Conservation (phyloP, 2,113 vertebrate genomes). For the Monopterus albus region DNA sequence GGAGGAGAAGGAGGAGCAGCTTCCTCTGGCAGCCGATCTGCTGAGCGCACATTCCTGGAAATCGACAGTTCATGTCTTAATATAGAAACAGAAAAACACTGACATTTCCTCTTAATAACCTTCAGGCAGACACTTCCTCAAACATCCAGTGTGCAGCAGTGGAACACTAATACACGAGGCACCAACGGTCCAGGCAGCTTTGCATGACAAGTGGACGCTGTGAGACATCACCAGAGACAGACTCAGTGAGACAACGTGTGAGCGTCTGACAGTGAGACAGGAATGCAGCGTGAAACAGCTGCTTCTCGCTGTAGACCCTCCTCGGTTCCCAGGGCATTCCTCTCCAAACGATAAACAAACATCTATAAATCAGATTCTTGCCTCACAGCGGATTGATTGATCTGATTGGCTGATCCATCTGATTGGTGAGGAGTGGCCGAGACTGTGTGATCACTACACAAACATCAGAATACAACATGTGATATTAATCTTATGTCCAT, state of each 20-base stretch:
- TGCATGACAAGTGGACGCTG: no score
- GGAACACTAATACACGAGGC: neutral
- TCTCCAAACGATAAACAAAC: conserved; percentile 32
- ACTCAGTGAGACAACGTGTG: no score
- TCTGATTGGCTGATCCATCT: neutral
- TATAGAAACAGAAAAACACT: neutral
- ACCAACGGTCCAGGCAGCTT: no score
- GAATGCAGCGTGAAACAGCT: conserved; percentile 23
- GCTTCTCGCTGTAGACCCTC: conserved; percentile 13
- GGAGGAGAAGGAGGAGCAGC: neutral
- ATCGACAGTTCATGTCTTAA: neutral
- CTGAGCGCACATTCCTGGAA: conserved; percentile 48
- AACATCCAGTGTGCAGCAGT: neutral
- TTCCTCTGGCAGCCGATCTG: conserved; percentile 44
- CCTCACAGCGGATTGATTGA: conserved; percentile 3
- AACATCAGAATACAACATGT: no score
- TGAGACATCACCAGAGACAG: no score
- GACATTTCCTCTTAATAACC: neutral
- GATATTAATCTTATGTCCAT: no score
- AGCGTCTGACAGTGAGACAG: neutral
- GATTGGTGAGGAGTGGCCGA: neutral
- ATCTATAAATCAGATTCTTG: conserved; percentile 24
- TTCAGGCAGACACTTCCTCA: neutral
- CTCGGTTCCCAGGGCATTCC: conserved; percentile 31
- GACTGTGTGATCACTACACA: no score